These are phyloP conservation scores for Varanus komodoensis DNA, from an alignment of 2,113 vertebrate species.

Conservation along the genomic window DNA sequence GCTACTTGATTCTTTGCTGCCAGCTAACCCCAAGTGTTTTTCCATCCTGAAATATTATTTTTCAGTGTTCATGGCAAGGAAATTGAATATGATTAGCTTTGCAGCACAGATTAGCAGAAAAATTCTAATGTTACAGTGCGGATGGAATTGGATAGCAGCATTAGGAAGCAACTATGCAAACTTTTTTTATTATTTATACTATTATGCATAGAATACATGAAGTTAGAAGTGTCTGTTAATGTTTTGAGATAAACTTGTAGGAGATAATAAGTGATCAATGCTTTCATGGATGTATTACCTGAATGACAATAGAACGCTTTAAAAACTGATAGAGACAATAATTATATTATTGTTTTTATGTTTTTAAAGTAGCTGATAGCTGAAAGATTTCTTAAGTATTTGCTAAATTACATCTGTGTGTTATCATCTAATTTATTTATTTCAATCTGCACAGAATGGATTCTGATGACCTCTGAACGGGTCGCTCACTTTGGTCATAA, in stretches of 20 bases:
- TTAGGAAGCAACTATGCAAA: slow-evolving; percentile 27
- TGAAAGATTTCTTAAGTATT: background rate
- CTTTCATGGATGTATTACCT: background rate
- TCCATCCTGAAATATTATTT: slow-evolving; percentile 12
- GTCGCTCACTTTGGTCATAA: background rate
- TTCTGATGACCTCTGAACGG: background rate
- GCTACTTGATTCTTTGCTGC: slow-evolving; percentile 4
- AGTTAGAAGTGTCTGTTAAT: slow-evolving; percentile 8
- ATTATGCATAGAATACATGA: background rate
- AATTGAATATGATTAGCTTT: slow-evolving; percentile 38
- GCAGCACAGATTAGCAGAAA: background rate
- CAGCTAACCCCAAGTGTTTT: background rate
- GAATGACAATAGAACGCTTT: background rate
- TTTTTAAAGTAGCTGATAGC: background rate
- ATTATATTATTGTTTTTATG: background rate
- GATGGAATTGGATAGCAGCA: slow-evolving; percentile 9
- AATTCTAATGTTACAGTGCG: slow-evolving; percentile 37
- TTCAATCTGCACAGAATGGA: background rate
- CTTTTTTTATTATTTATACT: no score
- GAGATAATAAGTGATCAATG: background rate
- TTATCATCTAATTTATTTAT: background rate
- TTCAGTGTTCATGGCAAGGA: slow-evolving; percentile 22
- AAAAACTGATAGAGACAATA: background rate
- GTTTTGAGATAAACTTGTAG: background rate
- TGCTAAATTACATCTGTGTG: background rate